Percentiles rank a stretch among this genome's conserved stretches.
Evolutionary conservation across 2,888 invertebrate species (phyloP).

Genomic region (Leptopilina myrica): DNA sequence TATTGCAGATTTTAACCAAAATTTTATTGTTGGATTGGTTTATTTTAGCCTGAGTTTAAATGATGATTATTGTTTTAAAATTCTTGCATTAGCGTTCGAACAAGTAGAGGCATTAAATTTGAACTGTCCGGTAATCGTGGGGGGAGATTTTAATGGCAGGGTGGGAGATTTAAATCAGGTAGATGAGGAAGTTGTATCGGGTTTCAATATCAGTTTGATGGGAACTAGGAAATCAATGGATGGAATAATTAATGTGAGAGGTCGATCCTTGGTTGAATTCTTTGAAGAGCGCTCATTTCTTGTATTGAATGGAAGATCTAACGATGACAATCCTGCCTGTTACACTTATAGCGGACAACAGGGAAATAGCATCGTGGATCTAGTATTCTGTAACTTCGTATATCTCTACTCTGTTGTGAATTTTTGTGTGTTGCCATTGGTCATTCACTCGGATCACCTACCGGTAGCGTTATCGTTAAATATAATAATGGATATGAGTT

Average conservation of each 20-base stretch:
- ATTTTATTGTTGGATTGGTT: background rate
- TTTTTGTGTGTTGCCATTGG: no score
- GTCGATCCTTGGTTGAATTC: background rate
- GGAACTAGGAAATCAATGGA: slow-evolving; percentile 24
- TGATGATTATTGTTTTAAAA: background rate
- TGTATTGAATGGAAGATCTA: slow-evolving; percentile 34
- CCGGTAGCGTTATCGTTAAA: no score
- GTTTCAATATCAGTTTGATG: background rate
- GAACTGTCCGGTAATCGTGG: background rate
- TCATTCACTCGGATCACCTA: no score
- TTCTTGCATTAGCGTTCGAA: background rate
- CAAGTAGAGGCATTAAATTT: background rate
- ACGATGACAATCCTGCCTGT: background rate
- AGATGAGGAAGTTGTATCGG: background rate
- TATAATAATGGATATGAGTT: no score
- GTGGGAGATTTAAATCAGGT: no score
- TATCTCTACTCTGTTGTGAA: no score
- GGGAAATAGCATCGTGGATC: no score
- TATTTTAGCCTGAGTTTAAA: background rate
- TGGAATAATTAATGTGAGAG: background rate
- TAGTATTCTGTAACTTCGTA: no score
- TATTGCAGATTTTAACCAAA: background rate
- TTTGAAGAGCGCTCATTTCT: slow-evolving; percentile 26
- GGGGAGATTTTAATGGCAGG: no score
- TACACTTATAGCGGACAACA: no score